A percentile compares a stretch with the other conserved stretches of the same genome.
Evolutionary conservation across 2,888 invertebrate genomes (phyloP).

Genomic region (Synergus japonicus): DNA sequence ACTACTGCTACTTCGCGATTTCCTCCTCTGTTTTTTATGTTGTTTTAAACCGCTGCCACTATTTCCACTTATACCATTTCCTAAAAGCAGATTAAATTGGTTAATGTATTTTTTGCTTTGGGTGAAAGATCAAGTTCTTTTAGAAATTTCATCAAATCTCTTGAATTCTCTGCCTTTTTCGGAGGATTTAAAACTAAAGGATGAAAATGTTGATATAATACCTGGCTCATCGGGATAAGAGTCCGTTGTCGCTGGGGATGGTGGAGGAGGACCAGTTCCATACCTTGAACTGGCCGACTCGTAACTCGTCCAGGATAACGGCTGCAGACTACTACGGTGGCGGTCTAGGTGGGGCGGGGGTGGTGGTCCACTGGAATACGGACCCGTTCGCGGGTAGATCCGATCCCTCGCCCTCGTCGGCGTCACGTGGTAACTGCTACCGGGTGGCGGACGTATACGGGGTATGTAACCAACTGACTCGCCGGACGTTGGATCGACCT

Average conservation of each 20-base stretch:
- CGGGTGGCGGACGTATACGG: conserved; percentile 71
- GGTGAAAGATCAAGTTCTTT: background rate
- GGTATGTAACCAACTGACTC: conserved; percentile 74
- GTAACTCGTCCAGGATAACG: conserved; percentile 73
- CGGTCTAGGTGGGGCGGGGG: conserved; percentile 75
- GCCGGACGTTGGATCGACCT: conserved; percentile 67
- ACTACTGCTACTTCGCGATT: conserved; percentile 74
- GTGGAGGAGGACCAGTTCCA: conserved; percentile 71
- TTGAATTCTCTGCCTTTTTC: background rate
- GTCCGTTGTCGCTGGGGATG: conserved; percentile 71
- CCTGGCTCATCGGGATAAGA: conserved; percentile 72
- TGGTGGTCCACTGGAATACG: conserved; percentile 75
- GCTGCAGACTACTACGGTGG: conserved; percentile 70
- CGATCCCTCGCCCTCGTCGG: conserved; percentile 76
- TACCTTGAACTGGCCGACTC: conserved; percentile 73
- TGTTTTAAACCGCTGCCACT: conserved; percentile 76
- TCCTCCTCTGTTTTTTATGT: conserved; percentile 75
- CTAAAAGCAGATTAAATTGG: conserved; percentile 11
- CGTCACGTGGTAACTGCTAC: conserved; percentile 74
- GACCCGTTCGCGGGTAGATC: conserved; percentile 73
- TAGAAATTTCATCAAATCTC: no score
- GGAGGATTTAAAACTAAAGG: background rate
- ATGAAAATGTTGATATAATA: conserved; percentile 44
- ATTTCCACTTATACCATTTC: conserved; percentile 64
- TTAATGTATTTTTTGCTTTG: background rate